Evolutionary conservation across 2,113 vertebrate genomes (phyloP).

Genomic region (Pitta sordida): DNA sequence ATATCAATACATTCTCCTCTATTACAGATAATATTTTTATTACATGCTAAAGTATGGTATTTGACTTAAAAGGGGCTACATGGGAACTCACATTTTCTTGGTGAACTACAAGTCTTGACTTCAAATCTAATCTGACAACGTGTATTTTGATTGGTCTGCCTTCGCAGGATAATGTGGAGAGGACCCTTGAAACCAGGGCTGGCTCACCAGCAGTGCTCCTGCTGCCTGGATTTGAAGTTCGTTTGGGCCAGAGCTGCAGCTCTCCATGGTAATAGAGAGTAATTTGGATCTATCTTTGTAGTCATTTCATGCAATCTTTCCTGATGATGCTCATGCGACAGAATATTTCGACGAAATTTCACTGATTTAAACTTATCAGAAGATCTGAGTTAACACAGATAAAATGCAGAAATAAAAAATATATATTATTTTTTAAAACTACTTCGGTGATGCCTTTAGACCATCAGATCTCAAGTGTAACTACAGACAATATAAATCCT

Average conservation of each 20-base stretch:
- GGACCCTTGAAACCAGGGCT: not conserved
- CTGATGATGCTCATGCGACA: not conserved
- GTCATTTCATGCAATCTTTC: not conserved
- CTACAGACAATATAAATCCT: not conserved
- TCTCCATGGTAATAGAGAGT: not conserved
- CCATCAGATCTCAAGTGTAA: not conserved
- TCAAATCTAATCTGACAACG: not conserved
- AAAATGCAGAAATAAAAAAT: not conserved
- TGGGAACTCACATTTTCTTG: not conserved
- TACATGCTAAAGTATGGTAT: not conserved
- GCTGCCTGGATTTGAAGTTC: not conserved
- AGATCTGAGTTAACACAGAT: not conserved
- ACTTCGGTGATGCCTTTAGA: not conserved
- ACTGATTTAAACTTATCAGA: not conserved
- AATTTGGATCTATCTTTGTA: not conserved
- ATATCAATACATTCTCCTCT: not conserved
- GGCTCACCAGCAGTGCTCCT: accelerated
- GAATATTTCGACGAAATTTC: not conserved
- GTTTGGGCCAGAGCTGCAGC: not conserved
- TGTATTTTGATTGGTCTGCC: not conserved
- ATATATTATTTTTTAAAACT: not conserved
- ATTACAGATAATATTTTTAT: not conserved
- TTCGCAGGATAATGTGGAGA: not conserved
- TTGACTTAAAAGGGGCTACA: not conserved
- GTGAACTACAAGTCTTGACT: not conserved